Evolutionary conservation across 2,113 vertebrate species (phyloP).

Genomic region (Plecturocebus donacophilus): DNA sequence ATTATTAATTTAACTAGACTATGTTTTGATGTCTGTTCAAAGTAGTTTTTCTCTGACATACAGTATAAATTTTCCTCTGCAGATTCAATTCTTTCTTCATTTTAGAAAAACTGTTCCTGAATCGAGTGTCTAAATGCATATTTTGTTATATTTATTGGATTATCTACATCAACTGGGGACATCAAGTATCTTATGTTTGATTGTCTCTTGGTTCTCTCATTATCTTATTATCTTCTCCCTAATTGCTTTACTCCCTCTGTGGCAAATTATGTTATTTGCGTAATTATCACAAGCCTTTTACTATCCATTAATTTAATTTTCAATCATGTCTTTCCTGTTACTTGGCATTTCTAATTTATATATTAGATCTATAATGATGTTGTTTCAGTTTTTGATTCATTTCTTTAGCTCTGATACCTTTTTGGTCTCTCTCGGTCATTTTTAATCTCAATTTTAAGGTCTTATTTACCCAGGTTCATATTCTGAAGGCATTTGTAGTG

Average conservation of each 20-base stretch:
- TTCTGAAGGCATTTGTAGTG: not conserved
- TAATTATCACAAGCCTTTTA: slow-evolving; percentile 66
- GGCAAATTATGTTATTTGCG: not conserved
- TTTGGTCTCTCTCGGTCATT: not conserved
- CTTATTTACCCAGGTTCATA: slow-evolving; percentile 25
- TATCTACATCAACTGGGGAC: slow-evolving; percentile 44
- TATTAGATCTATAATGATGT: slow-evolving; percentile 16
- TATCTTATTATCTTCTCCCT: slow-evolving; percentile 42
- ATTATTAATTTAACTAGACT: not conserved
- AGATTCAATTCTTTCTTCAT: slow-evolving; percentile 42
- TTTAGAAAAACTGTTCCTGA: slow-evolving; percentile 27
- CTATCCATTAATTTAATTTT: slow-evolving; percentile 66
- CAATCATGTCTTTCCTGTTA: slow-evolving; percentile 55
- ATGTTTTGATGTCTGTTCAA: slow-evolving; percentile 2
- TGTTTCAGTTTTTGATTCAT: slow-evolving; percentile 35
- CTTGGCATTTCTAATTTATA: slow-evolving; percentile 51
- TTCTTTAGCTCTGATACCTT: slow-evolving; percentile 37
- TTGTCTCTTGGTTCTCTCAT: slow-evolving; percentile 53
- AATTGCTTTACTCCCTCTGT: slow-evolving; percentile 52
- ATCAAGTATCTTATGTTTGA: slow-evolving; percentile 62
- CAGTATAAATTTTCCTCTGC: not conserved
- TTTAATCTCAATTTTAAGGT: not conserved
- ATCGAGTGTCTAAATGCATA: slow-evolving; percentile 24
- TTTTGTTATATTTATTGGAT: slow-evolving; percentile 61
- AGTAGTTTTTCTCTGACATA: too few relatives aligned